A percentile compares a stretch with the other conserved stretches of the same genome.
Conservation (phyloP, 1,140 invertebrate genomes). For the Steinernema feltiae region DNA sequence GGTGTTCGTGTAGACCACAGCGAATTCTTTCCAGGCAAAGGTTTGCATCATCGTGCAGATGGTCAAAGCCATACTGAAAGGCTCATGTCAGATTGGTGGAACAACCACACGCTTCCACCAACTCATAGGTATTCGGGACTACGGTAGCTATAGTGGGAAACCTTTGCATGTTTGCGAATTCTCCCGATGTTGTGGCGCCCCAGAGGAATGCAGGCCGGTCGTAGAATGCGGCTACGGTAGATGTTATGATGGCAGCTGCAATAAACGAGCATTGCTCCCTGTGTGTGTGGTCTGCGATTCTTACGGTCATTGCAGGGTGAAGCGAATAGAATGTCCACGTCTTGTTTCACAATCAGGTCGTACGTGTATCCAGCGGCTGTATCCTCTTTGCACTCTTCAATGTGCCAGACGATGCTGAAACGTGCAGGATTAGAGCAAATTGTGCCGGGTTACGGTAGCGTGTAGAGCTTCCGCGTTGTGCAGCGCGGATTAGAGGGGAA, state of each 20-base stretch:
- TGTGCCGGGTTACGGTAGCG: too few relatives aligned
- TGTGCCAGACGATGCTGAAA: neutral
- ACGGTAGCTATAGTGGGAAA: constrained; percentile 3
- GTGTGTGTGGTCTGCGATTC: too few relatives aligned
- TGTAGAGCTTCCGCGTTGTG: too few relatives aligned
- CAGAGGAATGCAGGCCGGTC: neutral
- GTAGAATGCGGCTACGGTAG: neutral
- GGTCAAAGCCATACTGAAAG: neutral
- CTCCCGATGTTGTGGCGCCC: neutral
- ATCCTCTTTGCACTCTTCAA: neutral
- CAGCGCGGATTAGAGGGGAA: too few relatives aligned
- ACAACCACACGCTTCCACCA: neutral
- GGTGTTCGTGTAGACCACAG: neutral
- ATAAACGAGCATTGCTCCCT: neutral
- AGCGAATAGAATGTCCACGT: neutral
- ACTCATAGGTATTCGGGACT: neutral
- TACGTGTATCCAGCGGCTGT: neutral
- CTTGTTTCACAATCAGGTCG: neutral
- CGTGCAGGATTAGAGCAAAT: neutral
- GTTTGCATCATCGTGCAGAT: neutral
- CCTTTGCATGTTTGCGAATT: neutral
- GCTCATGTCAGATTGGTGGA: neutral
- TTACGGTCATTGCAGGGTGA: neutral
- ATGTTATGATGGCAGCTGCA: neutral
- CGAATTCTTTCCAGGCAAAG: neutral